Percentiles rank a stretch among this genome's conserved stretches.
phyloP scores from a whole-genome alignment of 2,888 invertebrate genomes.

The Erebia aethiops region DNA sequence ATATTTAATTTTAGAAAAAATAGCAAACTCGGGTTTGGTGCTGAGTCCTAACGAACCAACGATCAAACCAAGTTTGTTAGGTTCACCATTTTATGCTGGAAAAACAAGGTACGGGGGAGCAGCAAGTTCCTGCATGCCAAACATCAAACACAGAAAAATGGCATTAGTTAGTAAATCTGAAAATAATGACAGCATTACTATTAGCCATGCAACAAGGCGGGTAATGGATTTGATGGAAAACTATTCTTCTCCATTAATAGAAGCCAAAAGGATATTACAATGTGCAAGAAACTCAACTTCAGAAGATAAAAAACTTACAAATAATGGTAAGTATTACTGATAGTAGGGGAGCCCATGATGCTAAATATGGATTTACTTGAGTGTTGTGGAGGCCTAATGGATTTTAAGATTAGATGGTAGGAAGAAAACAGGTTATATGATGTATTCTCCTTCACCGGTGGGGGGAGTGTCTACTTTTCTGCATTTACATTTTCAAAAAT shows the following conservation, averaged over 20 bases:
- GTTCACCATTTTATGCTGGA: constrained; percentile 90
- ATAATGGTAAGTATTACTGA: constrained; percentile 44
- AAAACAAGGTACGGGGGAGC: constrained; percentile 90
- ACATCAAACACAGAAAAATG: constrained; percentile 55
- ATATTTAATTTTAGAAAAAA: constrained; percentile 37
- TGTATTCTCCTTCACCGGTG: too few species aligned
- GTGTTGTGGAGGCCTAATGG: too few species aligned
- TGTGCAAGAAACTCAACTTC: constrained; percentile 44
- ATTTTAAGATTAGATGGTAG: too few species aligned
- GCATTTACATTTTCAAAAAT: too few species aligned
- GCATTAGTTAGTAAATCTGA: constrained; percentile 53
- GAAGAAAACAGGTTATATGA: too few species aligned
- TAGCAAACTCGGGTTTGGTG: constrained; percentile 59
- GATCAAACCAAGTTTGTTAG: constrained; percentile 59
- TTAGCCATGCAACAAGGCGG: constrained; percentile 89
- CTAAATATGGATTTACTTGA: too few species aligned
- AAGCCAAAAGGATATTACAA: constrained; percentile 89
- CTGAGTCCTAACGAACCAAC: constrained; percentile 61
- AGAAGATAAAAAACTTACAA: constrained; percentile 32
- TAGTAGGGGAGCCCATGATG: too few species aligned
- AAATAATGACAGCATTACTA: constrained; percentile 52
- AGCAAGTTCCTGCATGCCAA: constrained; percentile 79
- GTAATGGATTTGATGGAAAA: constrained; percentile 91
- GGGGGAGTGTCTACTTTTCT: too few species aligned
- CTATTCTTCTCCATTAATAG: constrained; percentile 90